A percentile compares a stretch with the other conserved stretches of the same genome.
Evolutionary conservation across 2,797 vertebrate species (phyloP).

Genomic region (Scolopax bukidnonensis): DNA sequence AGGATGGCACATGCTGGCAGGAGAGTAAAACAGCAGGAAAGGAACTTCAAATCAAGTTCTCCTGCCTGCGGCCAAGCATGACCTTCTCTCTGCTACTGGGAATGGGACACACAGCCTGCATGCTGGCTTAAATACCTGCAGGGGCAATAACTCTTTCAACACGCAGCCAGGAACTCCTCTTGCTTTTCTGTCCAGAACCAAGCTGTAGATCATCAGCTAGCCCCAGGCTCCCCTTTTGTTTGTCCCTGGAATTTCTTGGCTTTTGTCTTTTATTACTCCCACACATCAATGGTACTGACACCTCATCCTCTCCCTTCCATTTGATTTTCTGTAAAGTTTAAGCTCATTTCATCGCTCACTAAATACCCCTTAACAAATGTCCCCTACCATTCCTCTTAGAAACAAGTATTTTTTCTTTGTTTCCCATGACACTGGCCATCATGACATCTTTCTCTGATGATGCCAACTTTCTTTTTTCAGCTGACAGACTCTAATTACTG

Average conservation of each 20-base stretch:
- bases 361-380: neutral
- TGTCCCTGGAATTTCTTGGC: neutral
- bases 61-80: neutral
- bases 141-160: neutral
- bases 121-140: neutral
- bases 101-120: neutral
- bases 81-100: neutral
- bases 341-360: neutral
- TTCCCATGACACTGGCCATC: neutral
- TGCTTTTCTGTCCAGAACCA: neutral
- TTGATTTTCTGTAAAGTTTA: neutral
- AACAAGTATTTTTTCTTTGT: neutral
- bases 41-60: neutral
- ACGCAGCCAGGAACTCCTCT: neutral
- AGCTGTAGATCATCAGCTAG: neutral
- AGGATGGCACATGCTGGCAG: neutral
- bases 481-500: constrained; percentile 11
- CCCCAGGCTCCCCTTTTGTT: neutral
- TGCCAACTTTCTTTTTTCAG: neutral
- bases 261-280: neutral
- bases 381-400: neutral
- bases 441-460: neutral
- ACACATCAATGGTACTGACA: neutral
- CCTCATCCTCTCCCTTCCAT: neutral
- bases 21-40: neutral